Evolutionary conservation across 2,888 invertebrate genomes (phyloP), one percentile per base, ranked within the genome.

Genomic region (Cheilosia grossa): DNA sequence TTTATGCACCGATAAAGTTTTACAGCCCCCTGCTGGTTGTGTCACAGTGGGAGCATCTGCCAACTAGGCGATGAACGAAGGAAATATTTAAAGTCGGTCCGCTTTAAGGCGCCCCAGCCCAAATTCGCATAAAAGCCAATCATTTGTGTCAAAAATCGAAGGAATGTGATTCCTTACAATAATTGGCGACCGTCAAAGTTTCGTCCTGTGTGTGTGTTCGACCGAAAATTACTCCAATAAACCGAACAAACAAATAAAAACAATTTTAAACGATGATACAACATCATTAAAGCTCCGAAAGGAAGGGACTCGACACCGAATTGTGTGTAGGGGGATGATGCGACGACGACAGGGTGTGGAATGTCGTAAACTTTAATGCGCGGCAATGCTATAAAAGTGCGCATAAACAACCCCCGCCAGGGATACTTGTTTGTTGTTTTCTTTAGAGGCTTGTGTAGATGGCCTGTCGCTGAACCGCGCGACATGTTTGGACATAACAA

Each of bases 261-360:
- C 85, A 85, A 85, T 85, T 85, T 85, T 67, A 77, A 81, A 67
- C 72, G 81, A 81, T 85, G 85, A 85, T 85, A 85, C 85, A 85
- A 85, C 85, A 85, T 85, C 85, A 85, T 85, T 85, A 80, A 58
- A 72, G 56, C 75, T 61, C 47, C 54, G 33, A 37, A 54, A 33
- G 61, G 54, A 61, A 51, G 64, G 27, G 66, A 33, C 53, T 19
- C 67, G 42, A 59, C 63, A 69, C 73, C 13, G 37, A 63, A 42
- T 66, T 47, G 1, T 44, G 30, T 5, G 1, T 7, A 3, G 17
- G 64, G 24, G 40, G 61, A 59, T 58, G 64, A 44, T 24, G 47
- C 19, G 59, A 33, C 33, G 21, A n/a, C 44, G 17, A 47, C 19
- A 37, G 27, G 33, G 64, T 63, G 42, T 56, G 61, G 61, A 49